phyloP scores from a whole-genome alignment of 2,113 vertebrate genomes.

The Chaetorhynchus papuensis region DNA sequence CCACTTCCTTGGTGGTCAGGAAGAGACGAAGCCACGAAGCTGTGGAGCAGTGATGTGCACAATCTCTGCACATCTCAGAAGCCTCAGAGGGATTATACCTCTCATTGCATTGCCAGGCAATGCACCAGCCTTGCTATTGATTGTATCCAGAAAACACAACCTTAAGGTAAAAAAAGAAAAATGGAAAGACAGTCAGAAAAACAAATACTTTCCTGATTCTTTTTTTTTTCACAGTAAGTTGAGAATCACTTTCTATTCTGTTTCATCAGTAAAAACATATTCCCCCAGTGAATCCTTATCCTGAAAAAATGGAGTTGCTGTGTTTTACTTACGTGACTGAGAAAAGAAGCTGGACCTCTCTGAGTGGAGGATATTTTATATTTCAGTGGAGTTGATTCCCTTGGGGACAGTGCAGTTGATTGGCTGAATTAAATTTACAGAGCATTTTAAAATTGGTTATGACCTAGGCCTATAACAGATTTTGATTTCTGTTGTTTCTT shows the following conservation, averaged over 20 bases:
- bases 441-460: background rate
- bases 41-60: background rate
- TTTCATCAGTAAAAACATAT: background rate
- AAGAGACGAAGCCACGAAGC: background rate
- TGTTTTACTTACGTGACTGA: background rate
- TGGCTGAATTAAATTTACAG: background rate
- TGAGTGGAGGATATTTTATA: background rate
- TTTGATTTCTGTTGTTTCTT: background rate
- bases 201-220: background rate
- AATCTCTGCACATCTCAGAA: background rate
- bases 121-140: background rate
- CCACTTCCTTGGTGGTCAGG: background rate
- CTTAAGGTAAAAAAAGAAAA: background rate
- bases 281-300: background rate
- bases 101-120: background rate
- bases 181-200: background rate
- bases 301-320: accelerated
- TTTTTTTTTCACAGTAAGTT: background rate
- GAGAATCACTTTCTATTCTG: background rate
- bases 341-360: background rate
- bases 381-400: background rate
- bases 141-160: background rate
- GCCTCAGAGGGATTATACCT: background rate
- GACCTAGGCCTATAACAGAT: background rate
- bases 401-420: background rate